Percentiles rank a stretch among this genome's conserved stretches.
Evolutionary conservation across 2,113 vertebrate genomes (phyloP).

Genomic region (Naja naja): DNA sequence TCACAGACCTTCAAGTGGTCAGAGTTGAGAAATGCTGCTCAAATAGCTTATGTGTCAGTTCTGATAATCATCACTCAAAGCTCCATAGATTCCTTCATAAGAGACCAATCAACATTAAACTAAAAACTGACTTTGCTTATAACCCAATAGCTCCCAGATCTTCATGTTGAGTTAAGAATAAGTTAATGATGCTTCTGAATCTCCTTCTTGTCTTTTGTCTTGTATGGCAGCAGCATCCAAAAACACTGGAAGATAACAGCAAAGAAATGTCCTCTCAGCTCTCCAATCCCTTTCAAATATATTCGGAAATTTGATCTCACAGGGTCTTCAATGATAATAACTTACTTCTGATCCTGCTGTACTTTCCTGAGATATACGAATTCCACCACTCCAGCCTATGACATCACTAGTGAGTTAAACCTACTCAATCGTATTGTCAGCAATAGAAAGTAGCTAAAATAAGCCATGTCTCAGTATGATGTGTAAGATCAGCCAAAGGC

Average conservation of each 20-base stretch:
- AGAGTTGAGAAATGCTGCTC: no score
- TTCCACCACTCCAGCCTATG: neutral
- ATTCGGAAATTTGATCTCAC: neutral
- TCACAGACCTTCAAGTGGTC: no score
- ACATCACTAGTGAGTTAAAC: neutral
- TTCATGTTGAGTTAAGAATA: slow-evolving; percentile 81
- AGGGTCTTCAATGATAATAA: neutral
- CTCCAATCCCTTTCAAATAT: neutral
- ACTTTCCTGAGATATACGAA: neutral
- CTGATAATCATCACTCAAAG: neutral
- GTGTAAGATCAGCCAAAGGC: neutral
- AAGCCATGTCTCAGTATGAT: neutral
- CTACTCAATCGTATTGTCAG: neutral
- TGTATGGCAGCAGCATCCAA: slow-evolving; percentile 85
- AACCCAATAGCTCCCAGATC: slow-evolving; percentile 86
- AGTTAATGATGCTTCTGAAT: slow-evolving; percentile 75
- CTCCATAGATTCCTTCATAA: neutral
- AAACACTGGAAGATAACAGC: slow-evolving; percentile 68
- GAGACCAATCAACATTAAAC: neutral
- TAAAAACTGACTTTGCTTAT: slow-evolving; percentile 78
- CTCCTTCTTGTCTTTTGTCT: slow-evolving; percentile 86
- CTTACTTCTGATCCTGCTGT: neutral
- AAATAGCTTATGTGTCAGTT: neutral
- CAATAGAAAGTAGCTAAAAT: neutral
- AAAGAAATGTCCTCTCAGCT: neutral